Percentiles rank a stretch among this genome's conserved stretches.
phyloP scores from a whole-genome alignment of 1,140 invertebrate species.

The Drosophila simulans region DNA sequence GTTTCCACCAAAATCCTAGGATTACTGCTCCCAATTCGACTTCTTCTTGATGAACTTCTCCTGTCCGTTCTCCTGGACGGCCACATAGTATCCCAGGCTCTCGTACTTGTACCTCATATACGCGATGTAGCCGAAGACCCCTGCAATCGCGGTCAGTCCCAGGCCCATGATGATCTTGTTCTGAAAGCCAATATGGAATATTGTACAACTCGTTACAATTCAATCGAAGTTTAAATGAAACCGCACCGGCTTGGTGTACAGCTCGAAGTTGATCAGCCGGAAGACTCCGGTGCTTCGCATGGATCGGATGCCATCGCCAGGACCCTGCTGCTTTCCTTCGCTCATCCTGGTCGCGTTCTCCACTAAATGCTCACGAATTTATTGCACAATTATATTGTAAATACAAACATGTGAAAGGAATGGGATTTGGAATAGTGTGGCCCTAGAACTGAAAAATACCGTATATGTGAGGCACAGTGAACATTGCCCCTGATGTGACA shows the following conservation, averaged over 20 bases:
- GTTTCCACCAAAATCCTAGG: conserved; percentile 48
- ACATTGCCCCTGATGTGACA: not conserved
- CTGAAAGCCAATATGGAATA: conserved; percentile 83
- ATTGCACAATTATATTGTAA: conserved; percentile 65
- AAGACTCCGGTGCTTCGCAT: conserved; percentile 89
- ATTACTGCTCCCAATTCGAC: conserved; percentile 89
- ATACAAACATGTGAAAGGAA: conserved; percentile 37
- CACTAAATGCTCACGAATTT: not conserved
- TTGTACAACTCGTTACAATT: not conserved
- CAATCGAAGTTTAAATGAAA: not conserved
- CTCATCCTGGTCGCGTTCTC: conserved; percentile 29
- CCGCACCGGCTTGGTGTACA: conserved; percentile 91
- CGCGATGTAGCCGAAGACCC: conserved; percentile 90
- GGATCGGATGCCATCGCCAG: conserved; percentile 92
- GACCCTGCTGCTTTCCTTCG: conserved; percentile 68
- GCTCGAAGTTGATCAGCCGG: conserved; percentile 91
- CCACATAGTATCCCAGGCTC: conserved; percentile 90
- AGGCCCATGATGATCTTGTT: conserved; percentile 92
- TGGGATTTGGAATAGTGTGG: conserved; percentile 9
- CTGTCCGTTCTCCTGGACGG: conserved; percentile 90
- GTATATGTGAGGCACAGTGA: not conserved
- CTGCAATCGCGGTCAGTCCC: conserved; percentile 88
- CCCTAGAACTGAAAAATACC: conserved; percentile 7
- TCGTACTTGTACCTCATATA: conserved; percentile 93
- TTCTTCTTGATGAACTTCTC: conserved; percentile 90